Conservation (phyloP, 2,113 vertebrate genomes). For the Malurus melanocephalus region DNA sequence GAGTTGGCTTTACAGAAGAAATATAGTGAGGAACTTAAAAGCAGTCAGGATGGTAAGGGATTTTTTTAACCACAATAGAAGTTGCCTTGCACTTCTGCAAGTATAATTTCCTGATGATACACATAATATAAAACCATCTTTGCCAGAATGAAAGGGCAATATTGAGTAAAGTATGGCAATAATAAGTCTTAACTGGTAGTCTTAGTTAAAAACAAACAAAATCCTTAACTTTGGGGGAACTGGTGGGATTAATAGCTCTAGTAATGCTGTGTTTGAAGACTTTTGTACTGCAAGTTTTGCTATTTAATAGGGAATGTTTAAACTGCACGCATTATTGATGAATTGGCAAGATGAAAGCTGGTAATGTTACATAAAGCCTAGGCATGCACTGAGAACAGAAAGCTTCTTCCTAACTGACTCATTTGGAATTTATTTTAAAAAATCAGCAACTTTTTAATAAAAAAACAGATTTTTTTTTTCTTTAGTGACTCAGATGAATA, state of each 20-base stretch:
- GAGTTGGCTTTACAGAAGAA: conserved; percentile 99
- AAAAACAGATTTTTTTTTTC: background rate
- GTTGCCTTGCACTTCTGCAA: conserved; percentile 52
- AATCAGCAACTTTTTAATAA: background rate
- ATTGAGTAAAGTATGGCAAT: background rate
- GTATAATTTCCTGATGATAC: conserved; percentile 27
- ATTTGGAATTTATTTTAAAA: background rate
- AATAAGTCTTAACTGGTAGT: background rate
- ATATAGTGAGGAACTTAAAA: conserved; percentile 99
- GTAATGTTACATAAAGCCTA: background rate
- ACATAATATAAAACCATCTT: background rate
- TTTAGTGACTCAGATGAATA: background rate
- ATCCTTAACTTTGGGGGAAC: background rate
- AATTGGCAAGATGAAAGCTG: background rate
- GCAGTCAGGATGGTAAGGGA: conserved; percentile 97
- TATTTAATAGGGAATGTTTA: background rate
- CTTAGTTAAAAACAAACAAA: background rate
- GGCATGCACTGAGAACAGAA: background rate
- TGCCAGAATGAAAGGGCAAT: background rate
- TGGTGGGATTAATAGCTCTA: background rate
- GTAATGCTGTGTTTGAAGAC: background rate
- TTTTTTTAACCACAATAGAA: conserved; percentile 56
- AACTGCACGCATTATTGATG: background rate
- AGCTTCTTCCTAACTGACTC: background rate
- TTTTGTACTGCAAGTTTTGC: background rate